These are phyloP conservation scores for Parochlus steinenii DNA, from an alignment of 2,888 invertebrate species.

Conservation along the genomic window DNA sequence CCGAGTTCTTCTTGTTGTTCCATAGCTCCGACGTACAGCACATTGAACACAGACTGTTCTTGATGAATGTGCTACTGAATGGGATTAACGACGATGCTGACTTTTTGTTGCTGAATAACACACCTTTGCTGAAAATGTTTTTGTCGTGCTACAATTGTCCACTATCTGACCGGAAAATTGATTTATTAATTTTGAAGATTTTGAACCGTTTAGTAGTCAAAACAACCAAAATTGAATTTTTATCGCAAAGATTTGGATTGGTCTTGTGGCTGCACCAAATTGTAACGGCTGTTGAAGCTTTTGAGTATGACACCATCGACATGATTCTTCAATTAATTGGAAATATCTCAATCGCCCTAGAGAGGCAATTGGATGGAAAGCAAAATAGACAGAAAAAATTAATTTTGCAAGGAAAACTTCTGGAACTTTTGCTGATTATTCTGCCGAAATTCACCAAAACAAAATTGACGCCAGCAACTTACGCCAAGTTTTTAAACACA, in stretches of 20 bases:
- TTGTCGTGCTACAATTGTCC: slow-evolving; percentile 49
- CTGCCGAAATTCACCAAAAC: slow-evolving; percentile 6
- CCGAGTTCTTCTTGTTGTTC: slow-evolving; percentile 73
- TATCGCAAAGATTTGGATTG: slow-evolving; percentile 51
- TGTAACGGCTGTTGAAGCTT: slow-evolving; percentile 24
- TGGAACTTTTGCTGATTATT: background rate
- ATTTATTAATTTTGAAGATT: slow-evolving; percentile 48
- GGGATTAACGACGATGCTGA: slow-evolving; percentile 63
- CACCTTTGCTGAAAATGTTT: slow-evolving; percentile 60
- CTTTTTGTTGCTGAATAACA: slow-evolving; percentile 51
- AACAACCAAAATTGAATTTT: slow-evolving; percentile 36
- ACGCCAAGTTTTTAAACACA: background rate
- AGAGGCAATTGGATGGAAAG: background rate
- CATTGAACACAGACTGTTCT: slow-evolving; percentile 54
- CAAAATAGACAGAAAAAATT: too few species aligned
- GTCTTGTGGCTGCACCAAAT: slow-evolving; percentile 47
- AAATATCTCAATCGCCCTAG: background rate
- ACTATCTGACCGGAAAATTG: slow-evolving; percentile 42
- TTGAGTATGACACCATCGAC: slow-evolving; percentile 29
- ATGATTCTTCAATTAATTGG: slow-evolving; percentile 19
- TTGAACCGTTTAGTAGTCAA: slow-evolving; percentile 43
- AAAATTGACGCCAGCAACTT: background rate
- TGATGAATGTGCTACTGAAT: slow-evolving; percentile 55
- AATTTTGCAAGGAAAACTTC: too few species aligned
- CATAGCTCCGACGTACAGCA: slow-evolving; percentile 59